Evolutionary conservation across 2,113 vertebrate species (phyloP), one percentile per base, ranked within the genome.

Genomic region (Cranoglanis bouderius): DNA sequence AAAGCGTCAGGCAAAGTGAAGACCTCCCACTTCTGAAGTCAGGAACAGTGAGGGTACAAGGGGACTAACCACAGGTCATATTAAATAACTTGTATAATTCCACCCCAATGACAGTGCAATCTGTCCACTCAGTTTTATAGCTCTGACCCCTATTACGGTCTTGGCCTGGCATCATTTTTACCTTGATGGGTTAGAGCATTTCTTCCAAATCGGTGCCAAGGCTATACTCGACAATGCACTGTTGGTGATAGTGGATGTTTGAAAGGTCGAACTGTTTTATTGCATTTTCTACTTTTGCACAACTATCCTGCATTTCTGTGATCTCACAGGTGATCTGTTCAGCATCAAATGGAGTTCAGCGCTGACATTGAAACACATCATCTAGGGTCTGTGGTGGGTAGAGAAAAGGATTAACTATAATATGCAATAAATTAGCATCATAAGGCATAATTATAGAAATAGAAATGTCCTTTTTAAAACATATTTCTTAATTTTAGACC

Each of bases 1-100:
- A 99, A 96, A 97, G 96, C 95, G 97, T 97, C 97, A 96, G 97
- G 96, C 96, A 96, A 95, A 97, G 96, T 97, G 97, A 96, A 97
- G 97, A 97, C 97, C 98, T 99, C 98, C 98, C 97, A 97, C 98
- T 97, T 97, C 97, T 93, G 97, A 96, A 97, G 96, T 96, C 96
- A 96, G 94, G 96, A 96, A 95, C 96, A 95, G 96, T 97, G 95
- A 96, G 94, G 95, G 97, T 95, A 97, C 94, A 96, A 96, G 95
- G 95, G 95, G 95, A 97, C 95, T 96, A 96, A 97, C 96, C 95
- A 96, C 96, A 96, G 98, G 97, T 98, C 97, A 98, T 96, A 98
- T 97, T 96, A 97, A 98, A 99, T 97, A 97, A 97, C 97, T 97
- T 95, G 96, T 96, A 98, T 99, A 97, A 99, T 99, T 98, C 97